Conservation (phyloP, 2,113 vertebrate species). For the Andinoacara biseriatus region DNA sequence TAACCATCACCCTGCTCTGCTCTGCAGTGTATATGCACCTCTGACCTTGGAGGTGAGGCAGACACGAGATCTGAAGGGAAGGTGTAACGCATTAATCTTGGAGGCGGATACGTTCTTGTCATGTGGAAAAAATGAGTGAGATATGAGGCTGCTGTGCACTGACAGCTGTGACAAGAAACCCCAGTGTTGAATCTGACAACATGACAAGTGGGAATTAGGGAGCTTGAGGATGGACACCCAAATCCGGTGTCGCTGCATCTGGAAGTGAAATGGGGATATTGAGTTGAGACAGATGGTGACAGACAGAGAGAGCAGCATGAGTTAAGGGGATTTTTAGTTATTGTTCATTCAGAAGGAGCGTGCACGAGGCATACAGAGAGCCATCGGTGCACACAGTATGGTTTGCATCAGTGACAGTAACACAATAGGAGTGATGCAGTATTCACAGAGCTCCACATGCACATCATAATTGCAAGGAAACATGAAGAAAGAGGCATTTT, state of each 20-base stretch:
- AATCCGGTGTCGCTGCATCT: conserved; percentile 19
- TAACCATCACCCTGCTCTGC: accelerated
- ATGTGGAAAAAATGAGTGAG: conserved; percentile 44
- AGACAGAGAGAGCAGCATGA: conserved; percentile 9
- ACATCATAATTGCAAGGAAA: not conserved
- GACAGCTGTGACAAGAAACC: conserved; percentile 56
- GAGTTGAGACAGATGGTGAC: conserved; percentile 45
- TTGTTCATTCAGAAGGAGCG: conserved; percentile 24
- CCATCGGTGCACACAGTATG: not conserved
- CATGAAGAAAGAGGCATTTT: not conserved
- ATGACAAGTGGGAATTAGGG: conserved; percentile 48
- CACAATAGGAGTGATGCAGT: not conserved
- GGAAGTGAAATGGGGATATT: conserved; percentile 31
- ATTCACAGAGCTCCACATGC: not conserved
- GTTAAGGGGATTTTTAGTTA: conserved; percentile 35
- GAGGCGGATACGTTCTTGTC: not conserved
- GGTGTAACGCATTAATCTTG: conserved; percentile 37
- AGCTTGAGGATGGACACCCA: conserved; percentile 20
- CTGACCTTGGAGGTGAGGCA: conserved; percentile 27
- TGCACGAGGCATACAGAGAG: not conserved
- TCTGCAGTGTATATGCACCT: not conserved
- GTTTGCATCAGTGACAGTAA: not conserved
- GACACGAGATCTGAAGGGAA: conserved; percentile 13
- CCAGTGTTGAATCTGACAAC: conserved; percentile 45
- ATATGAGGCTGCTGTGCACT: conserved; percentile 27